A percentile compares a stretch with the other conserved stretches of the same genome.
These are phyloP conservation scores for Clarias platycephalus DNA, from an alignment of 2,797 vertebrate species.

Conservation along the genomic window DNA sequence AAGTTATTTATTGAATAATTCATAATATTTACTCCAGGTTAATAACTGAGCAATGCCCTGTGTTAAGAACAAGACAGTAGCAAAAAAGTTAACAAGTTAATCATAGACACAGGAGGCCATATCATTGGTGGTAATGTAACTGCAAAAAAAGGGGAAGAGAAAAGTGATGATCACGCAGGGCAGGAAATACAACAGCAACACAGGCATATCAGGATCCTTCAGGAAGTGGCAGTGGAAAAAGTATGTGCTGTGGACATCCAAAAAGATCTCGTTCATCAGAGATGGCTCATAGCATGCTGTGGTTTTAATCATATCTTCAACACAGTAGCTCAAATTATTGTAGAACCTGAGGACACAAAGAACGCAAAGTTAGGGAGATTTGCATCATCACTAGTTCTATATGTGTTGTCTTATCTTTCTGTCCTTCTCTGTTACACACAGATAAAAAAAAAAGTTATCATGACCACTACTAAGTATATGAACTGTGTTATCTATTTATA, in stretches of 20 bases:
- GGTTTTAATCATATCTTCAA: neutral
- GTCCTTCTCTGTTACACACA: neutral
- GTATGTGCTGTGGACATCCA: conserved; percentile 66
- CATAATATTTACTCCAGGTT: neutral
- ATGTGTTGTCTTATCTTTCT: too few species aligned
- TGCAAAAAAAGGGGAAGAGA: conserved; percentile 6
- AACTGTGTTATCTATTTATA: neutral
- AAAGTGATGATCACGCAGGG: conserved; percentile 59
- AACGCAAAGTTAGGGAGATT: neutral
- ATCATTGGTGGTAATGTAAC: neutral
- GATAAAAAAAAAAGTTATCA: neutral
- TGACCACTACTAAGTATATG: neutral
- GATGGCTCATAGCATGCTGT: conserved; percentile 44
- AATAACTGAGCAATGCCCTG: neutral
- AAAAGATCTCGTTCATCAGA: conserved; percentile 62
- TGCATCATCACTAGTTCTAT: neutral
- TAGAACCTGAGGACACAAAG: conserved; percentile 63
- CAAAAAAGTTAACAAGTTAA: neutral
- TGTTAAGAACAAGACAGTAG: neutral
- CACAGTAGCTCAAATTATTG: conserved; percentile 58
- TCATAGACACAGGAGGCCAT: neutral
- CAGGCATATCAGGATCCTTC: conserved; percentile 60
- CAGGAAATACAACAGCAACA: conserved; percentile 59
- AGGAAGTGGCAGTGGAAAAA: conserved; percentile 62
- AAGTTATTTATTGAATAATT: neutral